Evolutionary conservation across 2,797 vertebrate genomes (phyloP).

Genomic region (Pangasius macronema): DNA sequence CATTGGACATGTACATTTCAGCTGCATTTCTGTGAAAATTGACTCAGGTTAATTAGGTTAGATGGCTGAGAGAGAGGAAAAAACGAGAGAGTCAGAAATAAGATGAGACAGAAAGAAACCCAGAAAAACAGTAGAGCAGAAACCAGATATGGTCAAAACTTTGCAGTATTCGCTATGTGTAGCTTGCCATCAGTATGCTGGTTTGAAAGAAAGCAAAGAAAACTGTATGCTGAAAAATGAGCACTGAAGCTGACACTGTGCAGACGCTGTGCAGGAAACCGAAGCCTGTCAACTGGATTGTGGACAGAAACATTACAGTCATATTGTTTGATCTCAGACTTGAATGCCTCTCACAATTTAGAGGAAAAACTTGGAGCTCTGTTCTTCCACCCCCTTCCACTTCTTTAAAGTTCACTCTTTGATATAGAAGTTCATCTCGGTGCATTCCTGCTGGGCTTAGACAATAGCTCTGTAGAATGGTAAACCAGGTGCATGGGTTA

Average conservation of each 20-base stretch:
- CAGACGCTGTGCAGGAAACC: conserved; percentile 67
- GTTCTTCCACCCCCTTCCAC: conserved; percentile 62
- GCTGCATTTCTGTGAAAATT: conserved; percentile 21
- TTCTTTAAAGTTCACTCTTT: conserved; percentile 64
- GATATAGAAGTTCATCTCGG: conserved; percentile 64
- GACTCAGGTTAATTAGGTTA: conserved; percentile 13
- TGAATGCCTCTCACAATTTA: conserved; percentile 67
- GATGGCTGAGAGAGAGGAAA: conserved; percentile 4
- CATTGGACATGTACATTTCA: conserved; percentile 31
- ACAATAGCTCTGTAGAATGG: conserved; percentile 68
- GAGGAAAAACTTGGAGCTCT: conserved; percentile 63
- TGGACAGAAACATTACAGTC: conserved; percentile 70
- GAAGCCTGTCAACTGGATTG: conserved; percentile 67
- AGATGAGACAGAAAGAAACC: conserved; percentile 13
- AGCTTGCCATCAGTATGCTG: conserved; percentile 27
- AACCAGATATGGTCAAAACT: conserved; percentile 33
- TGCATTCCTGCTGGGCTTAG: conserved; percentile 73
- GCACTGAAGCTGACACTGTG: conserved; percentile 61
- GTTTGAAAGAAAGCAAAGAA: conserved; percentile 49
- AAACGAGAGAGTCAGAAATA: neutral
- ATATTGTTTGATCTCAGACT: conserved; percentile 71
- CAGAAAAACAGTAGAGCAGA: conserved; percentile 28
- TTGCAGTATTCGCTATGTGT: conserved; percentile 16
- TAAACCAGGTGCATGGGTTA: conserved; percentile 73
- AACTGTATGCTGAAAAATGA: conserved; percentile 48